phyloP scores from a whole-genome alignment of 2,888 invertebrate species.

The Eupelmus urozonus region DNA sequence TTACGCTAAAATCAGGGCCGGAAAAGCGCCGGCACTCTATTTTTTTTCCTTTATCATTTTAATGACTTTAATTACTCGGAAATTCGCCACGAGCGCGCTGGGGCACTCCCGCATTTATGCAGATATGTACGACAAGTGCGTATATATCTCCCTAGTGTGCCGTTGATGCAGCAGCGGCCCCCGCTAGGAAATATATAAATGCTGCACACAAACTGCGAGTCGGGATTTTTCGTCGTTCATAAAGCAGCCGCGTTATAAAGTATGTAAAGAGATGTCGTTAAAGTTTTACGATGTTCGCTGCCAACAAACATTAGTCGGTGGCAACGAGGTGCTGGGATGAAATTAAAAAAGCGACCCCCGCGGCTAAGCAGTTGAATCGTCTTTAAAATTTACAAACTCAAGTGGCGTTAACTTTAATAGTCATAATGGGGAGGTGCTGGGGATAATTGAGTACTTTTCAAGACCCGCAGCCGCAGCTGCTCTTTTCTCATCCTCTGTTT shows the following conservation, averaged over 20 bases:
- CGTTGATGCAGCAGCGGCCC: constrained; percentile 36
- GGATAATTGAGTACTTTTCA: constrained; percentile 45
- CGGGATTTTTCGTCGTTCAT: not conserved
- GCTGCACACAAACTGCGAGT: constrained; percentile 9
- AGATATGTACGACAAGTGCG: constrained; percentile 12
- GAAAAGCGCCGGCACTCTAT: not conserved
- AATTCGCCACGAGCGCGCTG: not conserved
- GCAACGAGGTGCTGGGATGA: not conserved
- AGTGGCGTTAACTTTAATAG: constrained; percentile 43
- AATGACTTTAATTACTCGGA: constrained; percentile 6
- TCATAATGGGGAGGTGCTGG: constrained; percentile 24
- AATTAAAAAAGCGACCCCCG: not conserved
- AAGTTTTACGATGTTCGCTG: constrained; percentile 42
- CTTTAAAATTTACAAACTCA: constrained; percentile 44
- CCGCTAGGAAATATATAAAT: constrained; percentile 60
- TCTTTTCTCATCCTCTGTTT: no score
- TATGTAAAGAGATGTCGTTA: constrained; percentile 39
- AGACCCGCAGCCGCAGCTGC: not conserved
- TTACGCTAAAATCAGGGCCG: no score
- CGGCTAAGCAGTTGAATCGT: not conserved
- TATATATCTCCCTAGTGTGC: constrained; percentile 29
- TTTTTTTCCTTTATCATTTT: constrained; percentile 6
- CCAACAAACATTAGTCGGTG: constrained; percentile 9
- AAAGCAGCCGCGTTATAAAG: not conserved
- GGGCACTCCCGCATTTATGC: constrained; percentile 11